Conservation (phyloP, 2,113 vertebrate genomes). For the Gila orcuttii region DNA sequence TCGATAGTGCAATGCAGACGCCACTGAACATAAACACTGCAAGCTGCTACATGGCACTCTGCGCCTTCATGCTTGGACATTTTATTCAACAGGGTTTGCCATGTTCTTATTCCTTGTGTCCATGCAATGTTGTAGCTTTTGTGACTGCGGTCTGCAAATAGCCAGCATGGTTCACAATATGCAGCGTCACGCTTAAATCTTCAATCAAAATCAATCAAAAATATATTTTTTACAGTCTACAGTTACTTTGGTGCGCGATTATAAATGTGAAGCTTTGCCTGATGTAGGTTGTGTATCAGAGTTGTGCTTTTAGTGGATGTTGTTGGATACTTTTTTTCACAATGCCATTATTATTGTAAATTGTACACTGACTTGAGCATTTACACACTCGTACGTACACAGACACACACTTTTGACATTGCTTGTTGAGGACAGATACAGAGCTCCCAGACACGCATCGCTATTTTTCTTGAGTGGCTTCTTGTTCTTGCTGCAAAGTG, state of each 20-base stretch:
- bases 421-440: conserved; percentile 54
- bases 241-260: background rate
- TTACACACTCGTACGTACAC: background rate
- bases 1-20: background rate
- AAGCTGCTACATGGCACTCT: background rate
- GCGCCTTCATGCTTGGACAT: background rate
- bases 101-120: background rate
- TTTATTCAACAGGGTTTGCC: background rate
- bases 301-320: background rate
- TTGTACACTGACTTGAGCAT: conserved; percentile 1
- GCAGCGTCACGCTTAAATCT: background rate
- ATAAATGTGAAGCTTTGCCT: too few relatives aligned
- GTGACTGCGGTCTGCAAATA: background rate
- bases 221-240: too few relatives aligned
- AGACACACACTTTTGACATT: conserved; percentile 55
- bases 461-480: conserved; percentile 54
- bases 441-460: conserved; percentile 54
- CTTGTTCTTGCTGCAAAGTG: conserved; percentile 49
- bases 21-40: background rate
- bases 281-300: background rate
- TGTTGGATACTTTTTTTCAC: background rate
- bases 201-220: too few relatives aligned
- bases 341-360: background rate
- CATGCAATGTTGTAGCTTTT: background rate
- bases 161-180: background rate